A percentile compares a stretch with the other conserved stretches of the same genome.
Evolutionary conservation across 2,888 invertebrate genomes (phyloP).

Genomic region (Idaea dimidiata): DNA sequence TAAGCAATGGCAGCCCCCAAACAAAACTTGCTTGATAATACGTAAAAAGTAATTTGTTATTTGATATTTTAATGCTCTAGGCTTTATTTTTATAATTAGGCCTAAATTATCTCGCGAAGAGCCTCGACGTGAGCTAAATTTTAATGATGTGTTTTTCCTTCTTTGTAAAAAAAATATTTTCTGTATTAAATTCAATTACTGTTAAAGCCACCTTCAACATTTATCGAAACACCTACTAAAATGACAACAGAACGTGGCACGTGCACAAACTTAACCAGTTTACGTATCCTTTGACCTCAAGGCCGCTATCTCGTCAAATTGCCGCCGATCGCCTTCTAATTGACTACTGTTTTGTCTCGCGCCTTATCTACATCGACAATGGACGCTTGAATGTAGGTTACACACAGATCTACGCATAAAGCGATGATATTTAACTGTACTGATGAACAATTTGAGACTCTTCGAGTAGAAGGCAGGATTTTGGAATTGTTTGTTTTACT

Average conservation of each 20-base stretch:
- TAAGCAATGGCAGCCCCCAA: too few species aligned
- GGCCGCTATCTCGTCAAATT: not conserved
- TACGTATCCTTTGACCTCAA: not conserved
- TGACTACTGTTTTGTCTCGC: conserved; percentile 1
- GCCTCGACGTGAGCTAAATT: too few species aligned
- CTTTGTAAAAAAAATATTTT: too few species aligned
- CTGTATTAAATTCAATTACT: not conserved
- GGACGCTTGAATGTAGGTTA: not conserved
- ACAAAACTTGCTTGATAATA: too few species aligned
- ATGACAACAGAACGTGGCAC: not conserved
- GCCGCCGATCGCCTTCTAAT: not conserved
- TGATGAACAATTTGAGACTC: not conserved
- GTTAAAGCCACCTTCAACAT: too few species aligned
- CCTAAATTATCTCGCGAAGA: too few species aligned
- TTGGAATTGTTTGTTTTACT: not conserved
- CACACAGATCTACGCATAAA: not conserved
- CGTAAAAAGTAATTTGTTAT: too few species aligned
- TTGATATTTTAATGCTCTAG: too few species aligned
- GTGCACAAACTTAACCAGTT: not conserved
- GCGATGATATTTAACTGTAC: not conserved
- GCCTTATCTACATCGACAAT: not conserved
- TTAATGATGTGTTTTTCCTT: too few species aligned
- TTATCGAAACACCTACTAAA: not conserved
- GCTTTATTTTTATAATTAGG: too few species aligned
- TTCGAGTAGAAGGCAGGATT: not conserved